Percentiles rank a stretch among this genome's conserved stretches.
Conservation (phyloP, 2,797 vertebrate genomes). For the Emys orbicularis region DNA sequence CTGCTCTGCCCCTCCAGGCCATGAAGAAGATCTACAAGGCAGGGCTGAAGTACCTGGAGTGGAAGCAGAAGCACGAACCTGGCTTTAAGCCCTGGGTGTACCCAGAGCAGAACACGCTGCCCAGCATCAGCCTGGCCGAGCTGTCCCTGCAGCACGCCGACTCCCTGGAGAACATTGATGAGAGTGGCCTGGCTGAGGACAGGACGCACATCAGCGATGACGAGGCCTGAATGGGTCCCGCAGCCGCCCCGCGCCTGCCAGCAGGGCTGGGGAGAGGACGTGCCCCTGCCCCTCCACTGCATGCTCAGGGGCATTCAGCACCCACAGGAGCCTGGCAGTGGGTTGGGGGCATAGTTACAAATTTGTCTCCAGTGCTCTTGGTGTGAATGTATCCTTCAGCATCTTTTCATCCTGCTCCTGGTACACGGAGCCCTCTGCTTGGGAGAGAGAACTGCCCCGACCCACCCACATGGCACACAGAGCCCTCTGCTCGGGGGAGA, state of each 20-base stretch:
- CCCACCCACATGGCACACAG: too few relatives aligned
- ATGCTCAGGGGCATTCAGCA: fast-evolving
- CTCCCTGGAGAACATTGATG: conserved; percentile 89
- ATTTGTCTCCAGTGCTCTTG: not conserved
- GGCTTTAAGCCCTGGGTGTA: conserved; percentile 88
- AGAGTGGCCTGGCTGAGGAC: conserved; percentile 86
- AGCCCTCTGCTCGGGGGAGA: too few relatives aligned
- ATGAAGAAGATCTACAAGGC: conserved; percentile 94
- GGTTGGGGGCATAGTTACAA: not conserved
- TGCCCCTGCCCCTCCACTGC: fast-evolving
- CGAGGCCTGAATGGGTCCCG: conserved; percentile 69
- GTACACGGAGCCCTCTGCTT: not conserved
- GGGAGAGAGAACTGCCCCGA: not conserved
- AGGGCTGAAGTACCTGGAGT: conserved; percentile 89
- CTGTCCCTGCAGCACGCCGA: conserved; percentile 84
- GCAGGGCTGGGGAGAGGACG: not conserved
- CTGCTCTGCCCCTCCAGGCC: conserved; percentile 67
- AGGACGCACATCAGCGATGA: conserved; percentile 84
- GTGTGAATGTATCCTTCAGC: not conserved
- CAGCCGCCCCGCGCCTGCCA: not conserved
- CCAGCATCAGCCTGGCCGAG: conserved; percentile 80
- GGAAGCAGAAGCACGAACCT: conserved; percentile 87
- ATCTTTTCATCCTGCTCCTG: not conserved
- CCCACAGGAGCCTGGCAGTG: not conserved
- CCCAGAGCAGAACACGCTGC: conserved; percentile 87